phyloP scores from a whole-genome alignment of 2,888 invertebrate species.

The Hirtodrosophila histrioides region DNA sequence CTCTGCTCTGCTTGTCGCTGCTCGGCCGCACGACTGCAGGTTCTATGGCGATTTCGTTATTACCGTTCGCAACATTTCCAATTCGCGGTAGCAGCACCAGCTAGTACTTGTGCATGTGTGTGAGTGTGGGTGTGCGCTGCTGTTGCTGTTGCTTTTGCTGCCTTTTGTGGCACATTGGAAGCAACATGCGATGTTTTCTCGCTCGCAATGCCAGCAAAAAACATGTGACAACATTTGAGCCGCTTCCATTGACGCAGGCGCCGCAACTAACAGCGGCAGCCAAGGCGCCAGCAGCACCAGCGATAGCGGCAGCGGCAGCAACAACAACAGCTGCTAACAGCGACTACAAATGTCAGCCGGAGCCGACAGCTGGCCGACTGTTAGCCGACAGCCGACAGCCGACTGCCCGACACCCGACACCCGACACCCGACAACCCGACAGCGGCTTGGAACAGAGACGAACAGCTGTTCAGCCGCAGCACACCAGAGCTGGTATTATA shows the following conservation, averaged over 20 bases:
- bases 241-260: slow-evolving; percentile 71
- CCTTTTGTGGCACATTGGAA: slow-evolving; percentile 75
- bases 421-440: slow-evolving; percentile 41
- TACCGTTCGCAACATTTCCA: slow-evolving; percentile 56
- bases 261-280: slow-evolving; percentile 24
- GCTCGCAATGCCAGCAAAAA: slow-evolving; percentile 32
- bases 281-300: slow-evolving; percentile 10
- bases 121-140: neutral
- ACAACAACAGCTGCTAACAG: slow-evolving; percentile 68
- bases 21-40: slow-evolving; percentile 45
- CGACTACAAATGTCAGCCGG: slow-evolving; percentile 11
- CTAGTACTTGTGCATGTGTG: slow-evolving; percentile 14
- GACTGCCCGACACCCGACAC: slow-evolving; percentile 47
- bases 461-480: slow-evolving; percentile 49
- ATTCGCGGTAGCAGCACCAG: slow-evolving; percentile 27
- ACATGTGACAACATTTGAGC: slow-evolving; percentile 65
- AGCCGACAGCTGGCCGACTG: slow-evolving; percentile 41
- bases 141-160: slow-evolving; percentile 34
- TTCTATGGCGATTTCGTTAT: slow-evolving; percentile 30
- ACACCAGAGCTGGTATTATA: neutral
- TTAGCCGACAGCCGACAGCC: slow-evolving; percentile 45
- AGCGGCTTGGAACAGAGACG: slow-evolving; percentile 25
- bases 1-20: slow-evolving; percentile 38
- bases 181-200: slow-evolving; percentile 56
- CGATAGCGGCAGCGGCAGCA: slow-evolving; percentile 15